Evolutionary conservation across 2,888 invertebrate species (phyloP).

Genomic region (Aricia artaxerxes): DNA sequence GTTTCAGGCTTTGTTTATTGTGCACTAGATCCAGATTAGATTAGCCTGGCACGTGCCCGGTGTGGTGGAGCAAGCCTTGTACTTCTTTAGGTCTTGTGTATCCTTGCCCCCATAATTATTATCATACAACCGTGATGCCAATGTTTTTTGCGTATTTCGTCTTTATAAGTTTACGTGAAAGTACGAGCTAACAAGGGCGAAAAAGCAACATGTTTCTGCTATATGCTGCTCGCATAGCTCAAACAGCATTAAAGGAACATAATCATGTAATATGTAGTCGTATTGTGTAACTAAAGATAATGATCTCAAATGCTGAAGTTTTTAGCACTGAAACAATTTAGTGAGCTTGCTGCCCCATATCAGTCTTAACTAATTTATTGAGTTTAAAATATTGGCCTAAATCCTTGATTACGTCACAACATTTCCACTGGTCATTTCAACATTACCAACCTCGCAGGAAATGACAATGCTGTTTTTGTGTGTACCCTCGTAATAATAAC

Average conservation of each 20-base stretch:
- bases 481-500: slow-evolving; percentile 10
- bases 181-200: not conserved
- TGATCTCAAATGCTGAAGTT: too few relatives aligned
- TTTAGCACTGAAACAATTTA: too few relatives aligned
- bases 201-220: too few relatives aligned
- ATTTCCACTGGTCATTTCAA: not conserved
- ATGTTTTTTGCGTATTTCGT: not conserved
- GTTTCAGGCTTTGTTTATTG: slow-evolving; percentile 36
- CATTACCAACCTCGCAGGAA: not conserved
- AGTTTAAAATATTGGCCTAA: not conserved
- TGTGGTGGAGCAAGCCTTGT: not conserved
- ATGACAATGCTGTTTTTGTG: not conserved
- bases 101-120: not conserved
- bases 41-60: not conserved
- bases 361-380: not conserved
- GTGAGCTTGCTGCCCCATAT: too few relatives aligned
- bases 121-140: not conserved
- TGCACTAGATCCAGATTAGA: slow-evolving; percentile 10
- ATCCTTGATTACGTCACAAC: not conserved
- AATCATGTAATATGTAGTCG: too few relatives aligned
- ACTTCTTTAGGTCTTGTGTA: not conserved
- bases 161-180: not conserved
- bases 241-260: too few relatives aligned
- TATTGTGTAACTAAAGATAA: too few relatives aligned
- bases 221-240: too few relatives aligned